These are phyloP conservation scores for Pseudanteris insignis DNA, from an alignment of 2,888 invertebrate species.

Conservation along the genomic window DNA sequence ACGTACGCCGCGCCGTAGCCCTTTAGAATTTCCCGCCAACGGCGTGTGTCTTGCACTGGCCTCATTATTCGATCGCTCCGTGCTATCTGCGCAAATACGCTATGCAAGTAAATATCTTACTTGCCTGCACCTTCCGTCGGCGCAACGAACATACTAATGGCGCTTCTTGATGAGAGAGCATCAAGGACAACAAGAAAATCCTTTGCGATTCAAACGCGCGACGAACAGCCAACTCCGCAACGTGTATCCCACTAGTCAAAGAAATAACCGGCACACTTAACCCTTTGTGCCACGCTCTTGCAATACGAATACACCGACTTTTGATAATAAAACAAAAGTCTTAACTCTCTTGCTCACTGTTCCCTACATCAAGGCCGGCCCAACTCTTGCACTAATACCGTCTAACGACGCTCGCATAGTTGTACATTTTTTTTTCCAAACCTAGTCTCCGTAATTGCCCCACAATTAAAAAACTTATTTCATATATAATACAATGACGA, in stretches of 20 bases:
- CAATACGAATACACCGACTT: conserved; percentile 18
- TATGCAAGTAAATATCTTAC: conserved; percentile 25
- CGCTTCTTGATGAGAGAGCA: conserved; percentile 33
- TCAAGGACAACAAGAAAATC: conserved; percentile 37
- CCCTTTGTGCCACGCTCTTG: conserved; percentile 20
- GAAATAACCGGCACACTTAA: conserved; percentile 33
- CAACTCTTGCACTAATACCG: conserved; percentile 5
- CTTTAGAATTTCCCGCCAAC: conserved; percentile 58
- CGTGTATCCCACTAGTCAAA: conserved; percentile 27
- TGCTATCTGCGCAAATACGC: conserved; percentile 22
- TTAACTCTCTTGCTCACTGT: conserved; percentile 2
- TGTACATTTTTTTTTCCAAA: too few relatives aligned
- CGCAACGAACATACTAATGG: conserved; percentile 26
- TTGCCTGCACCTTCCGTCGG: conserved; percentile 31
- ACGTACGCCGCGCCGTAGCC: conserved; percentile 60
- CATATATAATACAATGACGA: too few relatives aligned
- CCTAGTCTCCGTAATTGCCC: too few relatives aligned
- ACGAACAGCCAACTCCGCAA: conserved; percentile 13
- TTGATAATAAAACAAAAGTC: conserved; percentile 19
- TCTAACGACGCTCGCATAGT: background rate
- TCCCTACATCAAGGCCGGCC: background rate
- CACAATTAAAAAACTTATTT: too few relatives aligned
- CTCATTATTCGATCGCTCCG: conserved; percentile 41
- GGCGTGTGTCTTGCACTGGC: conserved; percentile 45
- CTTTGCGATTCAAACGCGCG: conserved; percentile 33